phyloP scores from a whole-genome alignment of 2,797 vertebrate genomes.

The Myotis planiceps region DNA sequence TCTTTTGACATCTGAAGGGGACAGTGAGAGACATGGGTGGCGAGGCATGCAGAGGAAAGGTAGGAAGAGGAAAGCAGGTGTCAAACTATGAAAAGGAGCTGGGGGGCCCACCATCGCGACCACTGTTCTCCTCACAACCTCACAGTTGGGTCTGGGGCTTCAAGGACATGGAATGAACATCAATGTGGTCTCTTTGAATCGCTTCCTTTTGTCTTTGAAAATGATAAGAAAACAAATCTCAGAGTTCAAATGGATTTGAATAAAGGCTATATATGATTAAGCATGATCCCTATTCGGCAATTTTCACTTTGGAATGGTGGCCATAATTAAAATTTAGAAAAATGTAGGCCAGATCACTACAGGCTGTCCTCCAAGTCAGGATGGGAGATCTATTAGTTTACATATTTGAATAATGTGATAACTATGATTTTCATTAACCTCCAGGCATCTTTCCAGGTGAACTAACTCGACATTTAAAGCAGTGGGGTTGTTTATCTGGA shows the following conservation, averaged over 20 bases:
- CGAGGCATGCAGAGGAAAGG: not conserved
- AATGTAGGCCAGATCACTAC: not conserved
- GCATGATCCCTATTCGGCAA: not conserved
- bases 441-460: not conserved
- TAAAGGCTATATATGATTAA: not conserved
- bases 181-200: not conserved
- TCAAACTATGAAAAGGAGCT: not conserved
- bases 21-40: not conserved
- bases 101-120: not conserved
- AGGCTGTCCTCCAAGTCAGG: not conserved
- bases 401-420: not conserved
- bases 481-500: not conserved
- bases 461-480: not conserved
- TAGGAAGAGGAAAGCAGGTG: not conserved
- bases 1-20: not conserved
- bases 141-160: rapidly evolving
- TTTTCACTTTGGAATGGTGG: not conserved
- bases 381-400: not conserved
- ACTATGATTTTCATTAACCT: not conserved
- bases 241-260: constrained; percentile 22
- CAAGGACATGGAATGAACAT: not conserved
- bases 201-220: constrained; percentile 51
- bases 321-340: not conserved
- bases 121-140: not conserved
- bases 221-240: not conserved